Conservation (phyloP, 2,888 invertebrate species). For the Diabrotica balteata region DNA sequence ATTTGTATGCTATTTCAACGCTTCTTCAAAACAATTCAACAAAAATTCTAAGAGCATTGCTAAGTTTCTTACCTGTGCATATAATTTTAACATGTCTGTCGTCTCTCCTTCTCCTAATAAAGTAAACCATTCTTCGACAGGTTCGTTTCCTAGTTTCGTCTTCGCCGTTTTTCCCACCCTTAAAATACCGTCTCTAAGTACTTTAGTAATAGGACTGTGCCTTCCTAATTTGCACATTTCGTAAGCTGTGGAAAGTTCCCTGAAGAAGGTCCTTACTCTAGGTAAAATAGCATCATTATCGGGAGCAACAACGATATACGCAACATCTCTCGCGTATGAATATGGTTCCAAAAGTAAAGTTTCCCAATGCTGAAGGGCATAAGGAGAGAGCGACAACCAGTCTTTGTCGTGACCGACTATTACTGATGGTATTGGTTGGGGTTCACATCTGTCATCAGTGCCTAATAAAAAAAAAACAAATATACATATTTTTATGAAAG, state of each 20-base stretch:
- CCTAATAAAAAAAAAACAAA: constrained; percentile 53
- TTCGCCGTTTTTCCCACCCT: constrained; percentile 76
- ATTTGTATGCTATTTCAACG: no score
- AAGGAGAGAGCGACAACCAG: constrained; percentile 93
- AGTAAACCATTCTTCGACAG: constrained; percentile 90
- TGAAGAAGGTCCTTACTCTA: constrained; percentile 86
- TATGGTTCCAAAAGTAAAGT: constrained; percentile 96
- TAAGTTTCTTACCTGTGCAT: constrained; percentile 71
- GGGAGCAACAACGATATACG: constrained; percentile 93
- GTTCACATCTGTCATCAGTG: constrained; percentile 94
- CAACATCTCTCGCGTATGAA: constrained; percentile 92
- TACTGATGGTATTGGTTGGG: constrained; percentile 94
- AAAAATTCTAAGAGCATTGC: no score
- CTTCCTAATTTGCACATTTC: constrained; percentile 94
- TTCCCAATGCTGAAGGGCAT: constrained; percentile 95
- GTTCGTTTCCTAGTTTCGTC: constrained; percentile 67
- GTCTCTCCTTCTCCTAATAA: constrained; percentile 80
- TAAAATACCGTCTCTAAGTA: constrained; percentile 86
- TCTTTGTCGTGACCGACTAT: constrained; percentile 95
- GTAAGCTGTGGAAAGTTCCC: constrained; percentile 91
- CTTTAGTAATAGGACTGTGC: constrained; percentile 88
- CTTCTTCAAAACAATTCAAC: no score
- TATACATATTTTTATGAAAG: no score
- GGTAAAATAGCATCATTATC: constrained; percentile 85
- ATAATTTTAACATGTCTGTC: constrained; percentile 84